Evolutionary conservation across 2,797 vertebrate genomes (phyloP).

Genomic region (Mus minutoides): DNA sequence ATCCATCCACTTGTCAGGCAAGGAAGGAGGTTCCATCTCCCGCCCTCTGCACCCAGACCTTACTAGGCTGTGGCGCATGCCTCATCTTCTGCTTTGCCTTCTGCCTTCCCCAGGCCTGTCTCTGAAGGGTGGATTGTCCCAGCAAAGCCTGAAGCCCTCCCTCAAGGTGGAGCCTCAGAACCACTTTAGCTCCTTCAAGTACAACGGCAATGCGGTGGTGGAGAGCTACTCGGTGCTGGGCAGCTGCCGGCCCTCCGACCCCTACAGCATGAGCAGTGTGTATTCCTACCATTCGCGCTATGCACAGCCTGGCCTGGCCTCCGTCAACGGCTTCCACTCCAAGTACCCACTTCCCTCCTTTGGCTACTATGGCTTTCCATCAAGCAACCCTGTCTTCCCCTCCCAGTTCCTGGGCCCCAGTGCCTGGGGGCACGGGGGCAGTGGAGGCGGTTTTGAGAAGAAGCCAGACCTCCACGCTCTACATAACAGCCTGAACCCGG

Average conservation of each 20-base stretch:
- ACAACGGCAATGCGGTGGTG: conserved; percentile 90
- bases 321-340: conserved; percentile 95
- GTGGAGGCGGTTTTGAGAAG: conserved; percentile 87
- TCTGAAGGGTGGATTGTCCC: conserved; percentile 88
- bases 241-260: conserved; percentile 92
- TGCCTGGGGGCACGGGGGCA: conserved; percentile 85
- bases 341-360: conserved; percentile 93
- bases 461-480: conserved; percentile 92
- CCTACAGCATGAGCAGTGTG: conserved; percentile 92
- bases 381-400: conserved; percentile 93
- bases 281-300: conserved; percentile 96
- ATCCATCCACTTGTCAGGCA: neutral
- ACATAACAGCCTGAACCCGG: conserved; percentile 90
- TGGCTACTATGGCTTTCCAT: conserved; percentile 93
- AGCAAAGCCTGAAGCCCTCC: conserved; percentile 92
- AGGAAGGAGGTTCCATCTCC: neutral
- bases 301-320: conserved; percentile 95
- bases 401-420: conserved; percentile 90
- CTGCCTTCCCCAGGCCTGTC: conserved; percentile 83
- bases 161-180: conserved; percentile 90
- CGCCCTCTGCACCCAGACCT: neutral
- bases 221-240: conserved; percentile 94
- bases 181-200: conserved; percentile 92
- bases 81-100: neutral
- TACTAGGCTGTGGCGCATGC: fast-evolving